Conservation (phyloP, 2,113 vertebrate species). For the Equus quagga region DNA sequence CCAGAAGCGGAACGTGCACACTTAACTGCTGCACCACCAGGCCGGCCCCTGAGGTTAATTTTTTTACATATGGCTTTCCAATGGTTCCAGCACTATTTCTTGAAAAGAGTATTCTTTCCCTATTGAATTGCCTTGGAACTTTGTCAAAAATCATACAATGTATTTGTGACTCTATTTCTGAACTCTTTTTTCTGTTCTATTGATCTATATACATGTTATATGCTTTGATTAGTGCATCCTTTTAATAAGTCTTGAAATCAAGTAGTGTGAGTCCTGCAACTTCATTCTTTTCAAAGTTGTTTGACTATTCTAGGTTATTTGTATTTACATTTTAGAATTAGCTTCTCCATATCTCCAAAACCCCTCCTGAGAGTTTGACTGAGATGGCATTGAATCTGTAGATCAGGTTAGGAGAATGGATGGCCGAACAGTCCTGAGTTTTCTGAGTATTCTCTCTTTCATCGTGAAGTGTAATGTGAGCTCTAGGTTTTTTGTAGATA, state of each 20-base stretch:
- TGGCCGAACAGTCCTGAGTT: not conserved
- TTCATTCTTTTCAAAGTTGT: not conserved
- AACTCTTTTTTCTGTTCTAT: not conserved
- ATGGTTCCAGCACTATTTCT: not conserved
- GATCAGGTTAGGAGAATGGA: not conserved
- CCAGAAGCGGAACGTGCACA: too few relatives aligned
- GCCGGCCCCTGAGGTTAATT: too few relatives aligned
- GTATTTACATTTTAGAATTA: not conserved
- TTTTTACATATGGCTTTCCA: not conserved
- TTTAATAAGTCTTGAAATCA: not conserved
- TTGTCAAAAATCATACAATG: not conserved
- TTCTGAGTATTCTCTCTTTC: not conserved
- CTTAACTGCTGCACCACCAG: too few relatives aligned
- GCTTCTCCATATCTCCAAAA: not conserved
- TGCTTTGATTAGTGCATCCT: not conserved
- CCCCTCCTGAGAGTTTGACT: not conserved
- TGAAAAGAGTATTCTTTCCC: not conserved
- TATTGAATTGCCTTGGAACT: not conserved
- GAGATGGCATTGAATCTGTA: not conserved
- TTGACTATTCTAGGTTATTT: not conserved
- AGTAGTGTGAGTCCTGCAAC: not conserved
- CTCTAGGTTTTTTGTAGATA: not conserved
- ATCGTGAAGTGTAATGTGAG: not conserved
- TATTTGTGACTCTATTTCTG: constrained; percentile 3
- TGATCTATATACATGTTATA: not conserved